Base-by-base conservation (phyloP, 2,888 invertebrate species). In the Campoletis raptor region DNA sequence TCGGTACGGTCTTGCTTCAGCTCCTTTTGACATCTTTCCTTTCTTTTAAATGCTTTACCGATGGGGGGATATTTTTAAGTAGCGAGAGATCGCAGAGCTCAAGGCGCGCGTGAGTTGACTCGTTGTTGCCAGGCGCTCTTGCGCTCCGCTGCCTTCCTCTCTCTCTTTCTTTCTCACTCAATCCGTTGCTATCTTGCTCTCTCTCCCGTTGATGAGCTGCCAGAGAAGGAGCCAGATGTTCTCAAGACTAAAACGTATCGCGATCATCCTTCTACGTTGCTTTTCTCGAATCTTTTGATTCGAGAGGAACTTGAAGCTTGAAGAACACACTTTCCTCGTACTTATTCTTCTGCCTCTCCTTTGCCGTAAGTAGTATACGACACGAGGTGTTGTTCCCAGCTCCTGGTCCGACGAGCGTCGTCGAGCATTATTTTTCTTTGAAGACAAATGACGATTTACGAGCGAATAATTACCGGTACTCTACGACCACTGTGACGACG, bases 41-140 rank as follows among this genome's bases (percentile, higher is more conserved):
- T 52, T 52, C 52, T 93, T 93, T 93, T 85, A 83, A 93, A 92
- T 92, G 92, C 91, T 92, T 92, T 92, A 92, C 92, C 92, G n/a
- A 61, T 61, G 61, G 61, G 91, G 92, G 72, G 91, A 92, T 93
- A 93, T 92, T 92, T 92, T 92, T 91, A 91, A 90, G 90, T 90
- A 88, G 85, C 87, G 87, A 85, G 83, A 81, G 87, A 81, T 79
- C 48, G 81, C 64, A 70, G 69, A 45, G 67, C 72, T 64, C 78
- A 37, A 72, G 78, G 64, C 86, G 81, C 83, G 64, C 86, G 81
- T 81, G 81, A 81, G 76, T 79, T 76, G 78, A 67, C 73, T 85
- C 83, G 85, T 86, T 83, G 82, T 86, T 82, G 85, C 82, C 83
- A 83, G 69, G 70, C 81, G 74, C 81, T 73, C 76, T 82, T 67